Evolutionary conservation across 2,888 invertebrate genomes (phyloP), one percentile per base, ranked within the genome.

Genomic region (Himalopsyche anomala): DNA sequence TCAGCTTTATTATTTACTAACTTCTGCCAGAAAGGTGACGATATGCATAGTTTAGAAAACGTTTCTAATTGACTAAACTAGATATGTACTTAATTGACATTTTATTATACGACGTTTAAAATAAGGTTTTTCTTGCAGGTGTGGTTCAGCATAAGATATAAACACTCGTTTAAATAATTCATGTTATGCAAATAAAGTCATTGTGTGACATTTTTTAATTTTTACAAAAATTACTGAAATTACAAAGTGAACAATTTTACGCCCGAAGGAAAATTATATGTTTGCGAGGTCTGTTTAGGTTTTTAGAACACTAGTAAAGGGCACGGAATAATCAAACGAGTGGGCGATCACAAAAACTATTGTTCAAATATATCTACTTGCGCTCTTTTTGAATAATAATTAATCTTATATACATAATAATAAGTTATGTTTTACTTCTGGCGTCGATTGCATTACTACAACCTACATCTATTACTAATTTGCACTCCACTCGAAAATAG

Each of bases 121-220:
- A 19, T 19, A 62, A 62, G 28, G 51, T 62, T 62, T 62, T 19
- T 19, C 19, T 62, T 9, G 11, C 19, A 62, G 62, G 62, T 62
- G 62, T 62, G 62, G 19, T 6, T n/a, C 5, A 40, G 17, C 38
- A n/a, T 15, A 40, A 9, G 0, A 8, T 40, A 80, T 40, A 80
- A 8, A 11, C 38, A 80, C 80, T 40, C 42, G n/a, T 38, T 80
- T 51, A 42, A 81, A 81, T 81, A 81, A 81, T 81, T 81, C 51
- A 81, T 81, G 42, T 40, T 45, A 81, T 81, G 81, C 81, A 45
- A 81, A 81, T 81, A 51, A 11, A 5, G 45, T 2, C 81, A 81
- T 81, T 81, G 81, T 81, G 40, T 81, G 45, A 45, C n/a, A 81
- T 51, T 81, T 81, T 81, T 81, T 19, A 40, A 51, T 62, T 28